Conservation (phyloP, 2,797 vertebrate species). For the Oryzias sinensis region DNA sequence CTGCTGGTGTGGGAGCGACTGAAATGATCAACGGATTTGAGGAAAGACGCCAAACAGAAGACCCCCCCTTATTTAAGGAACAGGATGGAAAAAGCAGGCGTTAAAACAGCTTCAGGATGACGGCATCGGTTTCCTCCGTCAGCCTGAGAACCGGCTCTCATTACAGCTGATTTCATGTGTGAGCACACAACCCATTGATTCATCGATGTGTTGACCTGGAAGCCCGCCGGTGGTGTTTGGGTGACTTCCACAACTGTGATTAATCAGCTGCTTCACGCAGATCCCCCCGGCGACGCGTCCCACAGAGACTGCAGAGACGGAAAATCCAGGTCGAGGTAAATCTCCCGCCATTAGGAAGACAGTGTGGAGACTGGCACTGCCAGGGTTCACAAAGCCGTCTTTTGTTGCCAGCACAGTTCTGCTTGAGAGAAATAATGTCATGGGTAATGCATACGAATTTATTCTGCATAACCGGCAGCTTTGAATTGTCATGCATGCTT, state of each 20-base stretch:
- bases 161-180: constrained; percentile 63
- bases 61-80: constrained; percentile 5
- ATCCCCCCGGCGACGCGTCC: constrained; percentile 16
- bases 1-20: constrained; percentile 17
- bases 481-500: constrained; percentile 36
- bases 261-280: constrained; percentile 43
- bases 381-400: constrained; percentile 11
- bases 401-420: constrained; percentile 12
- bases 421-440: constrained; percentile 12
- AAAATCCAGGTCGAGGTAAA: constrained; percentile 11
- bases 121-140: constrained; percentile 46
- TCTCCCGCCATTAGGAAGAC: constrained; percentile 2
- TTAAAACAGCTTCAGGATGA: constrained; percentile 25
- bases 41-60: constrained; percentile 29
- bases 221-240: constrained; percentile 44
- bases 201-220: constrained; percentile 60
- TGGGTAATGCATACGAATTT: constrained; percentile 37
- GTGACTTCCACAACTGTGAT: constrained; percentile 53
- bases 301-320: neutral
- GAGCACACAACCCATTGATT: constrained; percentile 62
- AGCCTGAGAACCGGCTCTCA: constrained; percentile 59
- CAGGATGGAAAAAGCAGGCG: neutral
- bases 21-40: constrained; percentile 22
- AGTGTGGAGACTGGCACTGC: neutral
- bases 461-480: constrained; percentile 35